phyloP scores from a whole-genome alignment of 2,113 vertebrate genomes.

The Pteronura brasiliensis region DNA sequence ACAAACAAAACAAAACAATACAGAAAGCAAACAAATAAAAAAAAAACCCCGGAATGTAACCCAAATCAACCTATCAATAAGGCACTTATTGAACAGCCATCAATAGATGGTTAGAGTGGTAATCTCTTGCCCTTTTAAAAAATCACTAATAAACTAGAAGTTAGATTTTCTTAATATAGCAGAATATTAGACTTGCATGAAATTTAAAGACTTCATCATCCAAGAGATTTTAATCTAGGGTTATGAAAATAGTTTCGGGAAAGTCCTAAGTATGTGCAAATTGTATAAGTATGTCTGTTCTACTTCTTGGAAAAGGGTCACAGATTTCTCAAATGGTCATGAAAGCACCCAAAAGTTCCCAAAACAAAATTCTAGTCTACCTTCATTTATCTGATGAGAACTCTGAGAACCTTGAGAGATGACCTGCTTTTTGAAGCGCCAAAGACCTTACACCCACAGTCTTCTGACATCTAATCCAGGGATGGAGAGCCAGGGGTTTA shows the following conservation, averaged over 20 bases:
- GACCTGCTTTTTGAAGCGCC: neutral
- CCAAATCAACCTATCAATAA: neutral
- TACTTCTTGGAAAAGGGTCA: neutral
- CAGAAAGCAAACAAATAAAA: neutral
- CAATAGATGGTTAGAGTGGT: neutral
- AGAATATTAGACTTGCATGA: neutral
- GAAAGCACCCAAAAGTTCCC: neutral
- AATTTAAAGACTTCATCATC: neutral
- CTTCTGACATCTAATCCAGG: neutral
- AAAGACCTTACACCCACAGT: neutral
- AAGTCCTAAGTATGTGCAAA: neutral
- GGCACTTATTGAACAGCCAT: neutral
- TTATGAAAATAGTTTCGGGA: neutral
- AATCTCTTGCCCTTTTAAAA: neutral
- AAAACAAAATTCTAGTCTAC: neutral
- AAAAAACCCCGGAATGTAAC: neutral
- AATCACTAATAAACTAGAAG: neutral
- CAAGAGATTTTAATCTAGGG: neutral
- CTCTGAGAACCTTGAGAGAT: neutral
- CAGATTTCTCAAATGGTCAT: neutral
- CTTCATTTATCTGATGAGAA: neutral
- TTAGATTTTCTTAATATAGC: neutral
- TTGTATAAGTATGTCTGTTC: fast-evolving
- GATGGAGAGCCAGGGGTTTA: neutral
- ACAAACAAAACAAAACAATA: neutral